phyloP scores from a whole-genome alignment of 2,888 invertebrate species.

The Hirtodrosophila trivittata region DNA sequence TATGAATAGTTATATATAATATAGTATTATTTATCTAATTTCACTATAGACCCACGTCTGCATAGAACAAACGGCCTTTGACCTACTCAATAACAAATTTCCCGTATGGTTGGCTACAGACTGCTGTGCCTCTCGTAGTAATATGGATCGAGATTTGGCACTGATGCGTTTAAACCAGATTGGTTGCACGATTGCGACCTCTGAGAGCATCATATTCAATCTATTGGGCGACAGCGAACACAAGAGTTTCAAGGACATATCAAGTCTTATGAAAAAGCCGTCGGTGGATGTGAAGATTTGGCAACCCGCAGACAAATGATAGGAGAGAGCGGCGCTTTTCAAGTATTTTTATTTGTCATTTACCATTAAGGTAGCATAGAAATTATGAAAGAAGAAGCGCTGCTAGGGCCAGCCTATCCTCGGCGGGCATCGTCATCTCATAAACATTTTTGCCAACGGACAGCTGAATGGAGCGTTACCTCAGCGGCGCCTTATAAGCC shows the following conservation, averaged over 20 bases:
- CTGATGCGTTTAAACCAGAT: conserved; percentile 89
- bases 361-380: conserved; percentile 55
- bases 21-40: no score
- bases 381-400: conserved; percentile 69
- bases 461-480: conserved; percentile 68
- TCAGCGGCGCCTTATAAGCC: conserved; percentile 75
- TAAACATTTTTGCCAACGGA: conserved; percentile 72
- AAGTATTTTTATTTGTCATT: conserved; percentile 31
- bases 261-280: conserved; percentile 86
- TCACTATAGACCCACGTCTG: conserved; percentile 91
- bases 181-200: conserved; percentile 91
- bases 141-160: conserved; percentile 88
- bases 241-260: conserved; percentile 89
- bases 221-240: conserved; percentile 89
- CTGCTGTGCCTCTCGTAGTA: conserved; percentile 89
- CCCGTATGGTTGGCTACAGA: conserved; percentile 91
- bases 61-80: conserved; percentile 91
- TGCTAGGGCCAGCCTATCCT: conserved; percentile 35
- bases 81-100: conserved; percentile 85
- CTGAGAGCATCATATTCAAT: conserved; percentile 91
- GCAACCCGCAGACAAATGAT: conserved; percentile 37
- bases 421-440: conserved; percentile 61
- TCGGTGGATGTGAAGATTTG: conserved; percentile 76
- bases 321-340: conserved; percentile 43
- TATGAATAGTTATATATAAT: not conserved